Conservation (phyloP, 2,888 invertebrate genomes). For the Lycocerus yunnanus region DNA sequence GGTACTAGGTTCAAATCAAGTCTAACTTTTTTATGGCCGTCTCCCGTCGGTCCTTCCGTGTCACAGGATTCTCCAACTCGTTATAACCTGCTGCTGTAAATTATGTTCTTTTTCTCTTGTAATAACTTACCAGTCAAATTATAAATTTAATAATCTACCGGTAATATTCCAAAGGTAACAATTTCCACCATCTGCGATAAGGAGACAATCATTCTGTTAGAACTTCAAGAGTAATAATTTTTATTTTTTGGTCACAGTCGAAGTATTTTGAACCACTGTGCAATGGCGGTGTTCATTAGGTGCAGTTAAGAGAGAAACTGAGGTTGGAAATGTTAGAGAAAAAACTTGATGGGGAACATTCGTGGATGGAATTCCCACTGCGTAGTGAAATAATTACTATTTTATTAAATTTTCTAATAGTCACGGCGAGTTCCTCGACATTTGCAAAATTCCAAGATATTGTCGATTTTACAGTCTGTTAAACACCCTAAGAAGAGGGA, state of each 20-base stretch:
- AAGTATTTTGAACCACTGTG: background rate
- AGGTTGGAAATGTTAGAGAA: background rate
- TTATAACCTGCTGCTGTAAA: too few relatives aligned
- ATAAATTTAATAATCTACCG: too few relatives aligned
- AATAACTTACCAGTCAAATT: too few relatives aligned
- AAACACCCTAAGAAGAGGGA: constrained; percentile 1
- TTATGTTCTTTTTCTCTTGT: too few relatives aligned
- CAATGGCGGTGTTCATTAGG: background rate
- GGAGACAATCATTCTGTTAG: too few relatives aligned
- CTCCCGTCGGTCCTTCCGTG: too few relatives aligned
- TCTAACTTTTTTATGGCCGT: too few relatives aligned
- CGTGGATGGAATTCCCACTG: background rate
- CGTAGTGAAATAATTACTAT: background rate
- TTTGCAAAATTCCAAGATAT: constrained; percentile 3
- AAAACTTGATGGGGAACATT: background rate
- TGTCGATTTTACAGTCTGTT: constrained; percentile 3
- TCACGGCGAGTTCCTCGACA: background rate
- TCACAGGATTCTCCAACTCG: too few relatives aligned
- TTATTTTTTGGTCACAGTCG: background rate
- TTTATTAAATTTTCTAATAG: background rate
- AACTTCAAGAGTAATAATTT: too few relatives aligned
- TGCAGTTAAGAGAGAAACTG: background rate
- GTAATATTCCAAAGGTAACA: too few relatives aligned
- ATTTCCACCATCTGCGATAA: too few relatives aligned
- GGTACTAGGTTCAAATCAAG: too few relatives aligned